Base-by-base conservation (phyloP, 1,140 invertebrate genomes). In the Seison nebaliae region DNA sequence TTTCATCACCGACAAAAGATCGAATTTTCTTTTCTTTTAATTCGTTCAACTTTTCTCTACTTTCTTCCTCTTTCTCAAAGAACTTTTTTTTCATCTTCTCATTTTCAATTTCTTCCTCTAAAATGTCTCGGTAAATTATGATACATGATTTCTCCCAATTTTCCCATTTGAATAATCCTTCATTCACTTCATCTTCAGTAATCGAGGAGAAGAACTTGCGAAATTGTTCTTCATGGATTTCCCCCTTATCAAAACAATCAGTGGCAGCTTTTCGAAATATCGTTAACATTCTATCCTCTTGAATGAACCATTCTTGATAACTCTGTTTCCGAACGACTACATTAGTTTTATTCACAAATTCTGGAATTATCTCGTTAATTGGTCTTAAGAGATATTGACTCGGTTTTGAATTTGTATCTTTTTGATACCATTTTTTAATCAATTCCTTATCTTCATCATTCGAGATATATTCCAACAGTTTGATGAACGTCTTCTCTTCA, bases 11-110 rank as follows among this genome's bases (percentile, higher is more conserved):
- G 20, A 30, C 12, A 17, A 20, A 16, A 5, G 23, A 42, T 20
- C 20, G 36, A 12, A 31, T 45, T 38, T 20, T 35, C 28, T 31
- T 38, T 12, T 35, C 15, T 43, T 33, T 43, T 24, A 38, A 39
- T 24, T 38, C 35, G 36, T 31, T 22, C n/a, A 36, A 30, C 15
- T 19, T 12, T 8, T 35, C 18, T 38, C 31, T 11, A 40, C 18
- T 9, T 23, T 26, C 19, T 26, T 26, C n/a, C 34, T 34, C 2
- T 26, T n/a, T 15, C 28, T 23, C 16, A 33, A 24, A n/a, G 9
- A 28, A 21, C 33, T 40, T 34, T 18, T 6, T 22, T 6, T 12
- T 21, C 12, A 38, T 31, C 24, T 26, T 26, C 24, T 9, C 24
- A 7, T 23, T 31, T 17, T 38, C 29, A n/a, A n/a, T n/a, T 20